Evolutionary conservation across 2,888 invertebrate species (phyloP).

Genomic region (Pristionchus mayeri): DNA sequence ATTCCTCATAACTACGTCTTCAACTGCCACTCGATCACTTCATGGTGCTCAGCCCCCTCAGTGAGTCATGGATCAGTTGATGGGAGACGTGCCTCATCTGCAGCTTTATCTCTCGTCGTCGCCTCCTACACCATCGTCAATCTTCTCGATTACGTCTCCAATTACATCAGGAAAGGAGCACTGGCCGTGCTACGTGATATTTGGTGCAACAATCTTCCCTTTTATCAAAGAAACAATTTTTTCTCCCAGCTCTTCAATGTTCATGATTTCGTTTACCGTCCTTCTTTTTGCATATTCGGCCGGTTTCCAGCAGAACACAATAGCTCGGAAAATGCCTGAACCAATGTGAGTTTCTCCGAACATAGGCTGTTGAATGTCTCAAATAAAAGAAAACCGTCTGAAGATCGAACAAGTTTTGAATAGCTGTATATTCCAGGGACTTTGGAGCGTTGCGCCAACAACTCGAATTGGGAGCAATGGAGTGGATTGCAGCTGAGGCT

Average conservation of each 20-base stretch:
- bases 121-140: not conserved
- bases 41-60: not conserved
- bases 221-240: not conserved
- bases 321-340: not conserved
- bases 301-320: conserved; percentile 33
- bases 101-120: not conserved
- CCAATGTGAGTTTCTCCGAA: not conserved
- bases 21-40: conserved; percentile 3
- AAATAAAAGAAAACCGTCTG: not conserved
- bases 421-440: not conserved
- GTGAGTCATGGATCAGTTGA: not conserved
- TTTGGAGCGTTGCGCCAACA: not conserved
- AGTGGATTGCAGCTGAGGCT: conserved; percentile 17
- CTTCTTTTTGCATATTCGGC: not conserved
- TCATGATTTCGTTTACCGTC: conserved; percentile 14
- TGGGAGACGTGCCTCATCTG: no score
- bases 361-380: no score
- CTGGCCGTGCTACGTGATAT: not conserved
- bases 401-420: not conserved
- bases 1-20: conserved; percentile 5
- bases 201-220: not conserved
- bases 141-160: not conserved
- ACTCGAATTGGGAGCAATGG: not conserved
- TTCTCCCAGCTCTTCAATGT: not conserved
- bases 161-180: not conserved